Conservation (phyloP, 1,140 invertebrate species). For the Drosophila arizonae region DNA sequence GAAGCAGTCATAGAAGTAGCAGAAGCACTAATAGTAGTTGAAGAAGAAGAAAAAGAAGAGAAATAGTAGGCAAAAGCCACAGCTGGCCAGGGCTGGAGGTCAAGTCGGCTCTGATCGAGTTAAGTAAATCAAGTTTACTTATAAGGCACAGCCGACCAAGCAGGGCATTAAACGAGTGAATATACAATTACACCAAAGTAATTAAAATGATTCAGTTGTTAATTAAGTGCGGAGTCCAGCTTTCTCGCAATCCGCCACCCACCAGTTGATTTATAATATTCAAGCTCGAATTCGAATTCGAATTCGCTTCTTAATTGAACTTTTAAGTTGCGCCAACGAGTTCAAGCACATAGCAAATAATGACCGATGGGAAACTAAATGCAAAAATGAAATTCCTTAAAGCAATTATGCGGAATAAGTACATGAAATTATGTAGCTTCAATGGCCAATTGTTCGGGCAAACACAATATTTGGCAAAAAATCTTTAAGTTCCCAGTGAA, state of each 20-base stretch:
- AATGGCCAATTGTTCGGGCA: constrained; percentile 24
- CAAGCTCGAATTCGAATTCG: constrained; percentile 27
- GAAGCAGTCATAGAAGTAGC: constrained; percentile 15
- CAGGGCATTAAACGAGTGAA: constrained; percentile 28
- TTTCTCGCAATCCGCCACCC: constrained; percentile 29
- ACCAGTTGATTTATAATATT: constrained; percentile 15
- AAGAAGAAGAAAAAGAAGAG: too few relatives aligned
- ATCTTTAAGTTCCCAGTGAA: constrained; percentile 5
- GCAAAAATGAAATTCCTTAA: constrained; percentile 52
- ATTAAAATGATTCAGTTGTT: constrained; percentile 16
- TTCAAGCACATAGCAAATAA: constrained; percentile 64
- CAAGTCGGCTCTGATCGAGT: constrained; percentile 47
- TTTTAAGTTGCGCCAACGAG: constrained; percentile 41
- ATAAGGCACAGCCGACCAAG: constrained; percentile 30
- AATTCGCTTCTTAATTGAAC: constrained; percentile 62
- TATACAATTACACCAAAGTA: constrained; percentile 50
- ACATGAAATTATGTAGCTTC: constrained; percentile 19
- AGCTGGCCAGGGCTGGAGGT: constrained; percentile 62
- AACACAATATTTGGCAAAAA: constrained; percentile 7
- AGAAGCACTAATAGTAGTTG: constrained; percentile 31
- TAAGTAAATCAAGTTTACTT: constrained; percentile 68
- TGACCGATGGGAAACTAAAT: constrained; percentile 49
- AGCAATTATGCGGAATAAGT: constrained; percentile 21
- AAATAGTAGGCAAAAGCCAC: constrained; percentile 26
- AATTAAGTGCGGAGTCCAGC: constrained; percentile 10